Conservation (phyloP, 2,113 vertebrate species). For the Lepus timidus region DNA sequence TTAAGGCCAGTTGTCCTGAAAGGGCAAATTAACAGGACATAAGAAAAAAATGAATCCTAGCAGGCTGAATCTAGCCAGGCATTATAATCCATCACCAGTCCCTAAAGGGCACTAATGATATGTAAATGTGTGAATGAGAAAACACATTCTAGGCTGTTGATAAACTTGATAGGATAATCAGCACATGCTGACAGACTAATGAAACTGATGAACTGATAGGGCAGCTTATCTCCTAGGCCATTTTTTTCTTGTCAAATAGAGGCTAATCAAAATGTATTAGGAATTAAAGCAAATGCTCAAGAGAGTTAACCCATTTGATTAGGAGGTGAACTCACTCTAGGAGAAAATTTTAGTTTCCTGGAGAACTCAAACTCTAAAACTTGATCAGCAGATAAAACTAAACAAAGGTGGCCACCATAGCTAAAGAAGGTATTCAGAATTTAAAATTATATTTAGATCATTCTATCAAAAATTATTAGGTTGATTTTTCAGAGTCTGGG, state of each 20-base stretch:
- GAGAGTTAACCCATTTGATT: conserved; percentile 71
- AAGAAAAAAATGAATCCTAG: conserved; percentile 69
- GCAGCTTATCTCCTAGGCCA: conserved; percentile 70
- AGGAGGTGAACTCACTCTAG: conserved; percentile 57
- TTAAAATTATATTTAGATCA: conserved; percentile 53
- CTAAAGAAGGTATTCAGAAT: conserved; percentile 35
- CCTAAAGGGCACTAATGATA: conserved; percentile 66
- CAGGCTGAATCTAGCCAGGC: conserved; percentile 63
- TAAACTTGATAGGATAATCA: conserved; percentile 80
- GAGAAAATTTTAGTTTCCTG: conserved; percentile 72
- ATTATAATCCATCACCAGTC: conserved; percentile 77
- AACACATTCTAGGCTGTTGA: conserved; percentile 68
- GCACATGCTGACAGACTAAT: conserved; percentile 79
- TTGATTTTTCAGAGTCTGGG: conserved; percentile 30
- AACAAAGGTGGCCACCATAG: conserved; percentile 48
- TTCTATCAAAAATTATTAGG: conserved; percentile 13
- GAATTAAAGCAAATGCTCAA: conserved; percentile 61
- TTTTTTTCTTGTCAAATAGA: conserved; percentile 72
- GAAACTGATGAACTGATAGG: conserved; percentile 74
- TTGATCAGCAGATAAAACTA: conserved; percentile 63
- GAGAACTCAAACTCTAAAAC: conserved; percentile 65
- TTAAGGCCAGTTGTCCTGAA: not conserved
- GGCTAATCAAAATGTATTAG: conserved; percentile 77
- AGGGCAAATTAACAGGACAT: conserved; percentile 42
- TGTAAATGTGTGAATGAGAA: conserved; percentile 77